Evolutionary conservation across 2,888 invertebrate genomes (phyloP), one percentile per base, ranked within the genome.

Genomic region (Erebia aethiops): DNA sequence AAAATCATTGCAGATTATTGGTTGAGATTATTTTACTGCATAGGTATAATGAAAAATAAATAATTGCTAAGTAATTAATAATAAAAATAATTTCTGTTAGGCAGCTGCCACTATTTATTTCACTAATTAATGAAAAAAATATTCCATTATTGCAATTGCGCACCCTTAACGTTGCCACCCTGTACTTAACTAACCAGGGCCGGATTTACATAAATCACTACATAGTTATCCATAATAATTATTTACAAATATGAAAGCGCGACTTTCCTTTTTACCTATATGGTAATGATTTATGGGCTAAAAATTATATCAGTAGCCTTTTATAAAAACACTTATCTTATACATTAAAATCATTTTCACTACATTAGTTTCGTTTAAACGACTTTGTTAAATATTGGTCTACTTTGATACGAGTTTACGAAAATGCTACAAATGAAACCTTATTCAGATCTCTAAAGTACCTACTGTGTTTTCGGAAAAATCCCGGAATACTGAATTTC

Each of bases 161-260:
- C 46, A 13, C 13, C 11, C 46, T 46, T 46, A 13, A 46, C 46
- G 13, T 46, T 13, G 0, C 46, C 46, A 46, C 3, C 46, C 11
- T 46, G 3, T 46, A 13, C 70, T 75, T 71, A 71, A 78, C 76
- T 77, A 77, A 71, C 75, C 78, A 71, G 82, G 91, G 89, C 87
- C 90, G 90, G 91, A 89, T 82, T 86, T 87, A 89, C 87, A 88
- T 78, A 87, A 85, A 87, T 84, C 75, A 82, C 91, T 91, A 92
- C 89, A 76, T 81, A 81, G 82, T 84, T n/a, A 80, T 81, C 73
- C 84, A 13, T 64, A 54, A 57, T 26, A 58, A 58, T 52, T 87
- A 82, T 91, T 85, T 92, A 92, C 90, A 92, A 86, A 87, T 85
- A 87, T 84, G 84, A 85, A 90, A 90, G 91, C 90, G 74, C 77